phyloP scores from a whole-genome alignment of 2,113 vertebrate genomes.

The Pteruthius melanotis region DNA sequence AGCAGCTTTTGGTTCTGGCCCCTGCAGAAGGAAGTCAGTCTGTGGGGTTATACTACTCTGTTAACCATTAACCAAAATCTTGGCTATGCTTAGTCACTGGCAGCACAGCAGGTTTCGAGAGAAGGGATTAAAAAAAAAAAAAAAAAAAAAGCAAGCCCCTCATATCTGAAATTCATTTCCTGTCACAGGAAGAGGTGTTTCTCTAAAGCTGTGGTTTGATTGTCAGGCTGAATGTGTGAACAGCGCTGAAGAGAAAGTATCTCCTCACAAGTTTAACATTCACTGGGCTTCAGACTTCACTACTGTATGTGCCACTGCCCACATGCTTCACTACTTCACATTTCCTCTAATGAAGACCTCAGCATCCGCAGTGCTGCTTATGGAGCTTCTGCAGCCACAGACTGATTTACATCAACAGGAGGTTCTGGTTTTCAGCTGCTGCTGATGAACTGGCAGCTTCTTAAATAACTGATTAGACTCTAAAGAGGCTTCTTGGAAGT shows the following conservation, averaged over 20 bases:
- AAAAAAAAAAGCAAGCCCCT: not conserved
- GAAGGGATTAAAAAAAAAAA: too few species aligned
- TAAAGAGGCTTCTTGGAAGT: not conserved
- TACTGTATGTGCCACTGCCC: not conserved
- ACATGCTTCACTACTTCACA: not conserved
- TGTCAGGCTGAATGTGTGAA: not conserved
- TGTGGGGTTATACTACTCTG: not conserved
- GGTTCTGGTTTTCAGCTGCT: not conserved
- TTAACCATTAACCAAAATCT: conserved; percentile 65
- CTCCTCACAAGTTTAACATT: not conserved
- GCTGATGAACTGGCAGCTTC: not conserved
- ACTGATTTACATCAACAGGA: not conserved
- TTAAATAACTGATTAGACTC: not conserved
- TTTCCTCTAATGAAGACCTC: not conserved
- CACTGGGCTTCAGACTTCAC: not conserved
- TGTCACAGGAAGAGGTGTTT: not conserved
- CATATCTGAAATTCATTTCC: not conserved
- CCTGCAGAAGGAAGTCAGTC: not conserved
- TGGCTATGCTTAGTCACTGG: not conserved
- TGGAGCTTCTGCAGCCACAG: not conserved
- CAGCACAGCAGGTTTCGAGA: not conserved
- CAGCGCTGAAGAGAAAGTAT: fast-evolving
- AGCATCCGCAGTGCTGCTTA: not conserved
- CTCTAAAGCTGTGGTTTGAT: not conserved
- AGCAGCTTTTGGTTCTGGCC: not conserved